Evolutionary conservation across 2,113 vertebrate genomes (phyloP), one percentile per base, ranked within the genome.

Genomic region (Chionis minor): DNA sequence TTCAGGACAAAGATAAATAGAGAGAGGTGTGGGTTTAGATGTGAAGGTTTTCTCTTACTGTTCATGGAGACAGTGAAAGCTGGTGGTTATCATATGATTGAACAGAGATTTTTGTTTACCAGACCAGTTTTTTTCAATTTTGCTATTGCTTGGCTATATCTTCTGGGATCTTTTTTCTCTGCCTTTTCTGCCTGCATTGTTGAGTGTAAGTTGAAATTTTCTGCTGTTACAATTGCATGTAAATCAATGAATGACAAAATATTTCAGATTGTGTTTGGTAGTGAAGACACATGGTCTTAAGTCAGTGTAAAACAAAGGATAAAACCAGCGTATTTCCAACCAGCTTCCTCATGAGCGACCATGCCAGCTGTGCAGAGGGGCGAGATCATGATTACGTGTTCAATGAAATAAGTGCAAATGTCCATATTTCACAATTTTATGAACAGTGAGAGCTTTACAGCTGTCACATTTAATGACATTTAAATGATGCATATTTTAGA

Each of bases 301-400:
- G 23, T 74, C 72, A 75, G 9, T 72, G 30, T 40, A 92, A 90
- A 93, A 47, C 30, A 55, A 90, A 88, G 70, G 26, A 24, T 92
- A 88, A 91, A 23, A 52, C 45, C 61, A 40, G 70, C 7, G 2
- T 82, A 45, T 65, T 95, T 88, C 55, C 42, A 88, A 18, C 16
- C 20, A 23, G 35, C 47, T 81, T 92, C 55, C 58, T 91, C 54
- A 6, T 15, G 30, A 77, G 23, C 86, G 30, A 22, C 40, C 16
- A 24, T 90, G 84, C 73, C 84, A 96, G 66, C 70, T 86, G 33
- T 86, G 70, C 62, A 87, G 84, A 87, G 83, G 89, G 56, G 91
- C 6, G 6, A 69, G 38, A 87, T 58, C 82, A 49, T 42, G 33
- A 27, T 56, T 77, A 51, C 15, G 42, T 56, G 66, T 73, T 92